These are phyloP conservation scores for Caenorhabditis parvicauda DNA, from an alignment of 2,888 invertebrate genomes.

Conservation along the genomic window DNA sequence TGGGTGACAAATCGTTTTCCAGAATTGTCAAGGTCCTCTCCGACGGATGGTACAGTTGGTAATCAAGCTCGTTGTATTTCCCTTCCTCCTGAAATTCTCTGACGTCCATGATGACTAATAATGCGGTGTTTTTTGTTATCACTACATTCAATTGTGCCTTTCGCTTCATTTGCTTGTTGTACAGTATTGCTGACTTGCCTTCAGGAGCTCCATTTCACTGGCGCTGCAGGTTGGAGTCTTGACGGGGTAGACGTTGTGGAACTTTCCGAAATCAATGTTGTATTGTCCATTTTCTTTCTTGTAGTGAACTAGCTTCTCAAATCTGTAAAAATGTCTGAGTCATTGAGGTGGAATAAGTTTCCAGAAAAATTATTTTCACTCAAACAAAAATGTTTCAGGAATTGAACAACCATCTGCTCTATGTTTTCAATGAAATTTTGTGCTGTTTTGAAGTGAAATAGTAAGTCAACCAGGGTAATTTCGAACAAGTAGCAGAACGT, in stretches of 20 bases:
- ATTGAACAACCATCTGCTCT: too few species aligned
- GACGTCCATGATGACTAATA: neutral
- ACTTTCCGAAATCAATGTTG: slow-evolving; percentile 80
- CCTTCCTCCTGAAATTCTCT: slow-evolving; percentile 39
- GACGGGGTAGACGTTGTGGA: slow-evolving; percentile 88
- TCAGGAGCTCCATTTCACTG: slow-evolving; percentile 73
- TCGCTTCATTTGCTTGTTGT: neutral
- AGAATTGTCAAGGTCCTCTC: slow-evolving; percentile 23
- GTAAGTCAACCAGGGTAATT: too few species aligned
- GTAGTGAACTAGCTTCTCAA: slow-evolving; percentile 71
- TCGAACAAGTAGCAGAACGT: too few species aligned
- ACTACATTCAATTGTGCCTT: neutral
- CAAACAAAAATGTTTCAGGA: too few species aligned
- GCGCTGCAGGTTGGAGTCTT: slow-evolving; percentile 88
- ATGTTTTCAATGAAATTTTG: too few species aligned
- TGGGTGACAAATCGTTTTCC: slow-evolving; percentile 24
- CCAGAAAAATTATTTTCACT: too few species aligned
- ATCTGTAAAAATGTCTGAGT: slow-evolving; percentile 45
- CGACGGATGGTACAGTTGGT: slow-evolving; percentile 41
- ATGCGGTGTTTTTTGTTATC: neutral
- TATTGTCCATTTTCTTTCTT: slow-evolving; percentile 69
- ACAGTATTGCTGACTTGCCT: slow-evolving; percentile 48
- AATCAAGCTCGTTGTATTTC: slow-evolving; percentile 42
- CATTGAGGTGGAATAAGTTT: too few species aligned
- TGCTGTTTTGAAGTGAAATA: too few species aligned